Conservation (phyloP, 1,140 invertebrate species). For the Eurosta solidaginis region DNA sequence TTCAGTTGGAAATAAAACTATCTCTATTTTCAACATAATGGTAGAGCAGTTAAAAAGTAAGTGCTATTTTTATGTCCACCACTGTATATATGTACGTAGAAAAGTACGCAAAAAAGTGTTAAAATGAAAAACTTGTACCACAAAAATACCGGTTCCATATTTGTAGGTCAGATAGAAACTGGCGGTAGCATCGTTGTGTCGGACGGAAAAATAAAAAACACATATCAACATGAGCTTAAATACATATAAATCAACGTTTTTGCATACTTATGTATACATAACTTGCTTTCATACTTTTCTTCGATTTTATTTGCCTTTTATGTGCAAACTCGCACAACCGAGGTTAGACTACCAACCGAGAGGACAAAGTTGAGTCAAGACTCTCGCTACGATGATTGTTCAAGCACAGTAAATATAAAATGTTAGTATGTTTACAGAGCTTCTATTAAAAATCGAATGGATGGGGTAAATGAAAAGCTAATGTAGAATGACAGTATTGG, state of each 20-base stretch:
- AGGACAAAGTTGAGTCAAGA: conserved; percentile 19
- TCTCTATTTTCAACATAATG: too few relatives aligned
- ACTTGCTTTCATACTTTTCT: too few relatives aligned
- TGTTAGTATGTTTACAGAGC: not conserved
- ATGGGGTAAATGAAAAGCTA: not conserved
- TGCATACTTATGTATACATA: not conserved
- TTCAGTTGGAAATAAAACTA: too few relatives aligned
- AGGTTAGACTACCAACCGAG: not conserved
- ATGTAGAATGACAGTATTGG: not conserved
- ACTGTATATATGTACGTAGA: not conserved
- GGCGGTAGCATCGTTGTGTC: not conserved
- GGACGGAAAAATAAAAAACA: not conserved
- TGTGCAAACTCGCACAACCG: not conserved
- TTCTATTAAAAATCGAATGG: not conserved
- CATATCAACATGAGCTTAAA: not conserved
- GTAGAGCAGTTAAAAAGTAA: too few relatives aligned
- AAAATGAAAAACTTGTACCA: not conserved
- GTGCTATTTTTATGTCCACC: too few relatives aligned
- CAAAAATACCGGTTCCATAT: conserved; percentile 7
- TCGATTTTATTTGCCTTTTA: conserved; percentile 1
- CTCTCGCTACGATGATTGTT: not conserved
- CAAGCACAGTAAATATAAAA: not conserved
- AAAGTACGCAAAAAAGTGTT: not conserved
- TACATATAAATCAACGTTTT: not conserved
- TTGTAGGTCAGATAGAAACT: conserved; percentile 21